A percentile compares a stretch with the other conserved stretches of the same genome.
Evolutionary conservation across 2,888 invertebrate species (phyloP).

Genomic region (Microplitis manilae): DNA sequence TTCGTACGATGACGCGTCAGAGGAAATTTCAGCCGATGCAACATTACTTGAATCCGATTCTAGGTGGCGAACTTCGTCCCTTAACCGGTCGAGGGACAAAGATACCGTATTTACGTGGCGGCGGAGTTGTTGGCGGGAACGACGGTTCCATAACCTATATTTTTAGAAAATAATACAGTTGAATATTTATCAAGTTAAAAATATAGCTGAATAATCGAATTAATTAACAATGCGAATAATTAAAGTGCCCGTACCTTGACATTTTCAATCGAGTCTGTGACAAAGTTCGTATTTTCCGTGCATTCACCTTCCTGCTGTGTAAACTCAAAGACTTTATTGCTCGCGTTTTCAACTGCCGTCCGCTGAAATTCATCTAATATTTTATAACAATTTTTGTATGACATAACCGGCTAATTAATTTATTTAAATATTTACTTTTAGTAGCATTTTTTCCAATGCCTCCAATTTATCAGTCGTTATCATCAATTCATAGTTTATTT

Average conservation of each 20-base stretch:
- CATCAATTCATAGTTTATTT: slow-evolving; percentile 56
- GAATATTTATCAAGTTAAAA: neutral
- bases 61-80: slow-evolving; percentile 48
- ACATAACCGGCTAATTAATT: neutral
- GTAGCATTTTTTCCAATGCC: slow-evolving; percentile 61
- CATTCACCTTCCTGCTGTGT: slow-evolving; percentile 41
- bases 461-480: slow-evolving; percentile 56
- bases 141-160: slow-evolving; percentile 65
- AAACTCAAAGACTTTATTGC: slow-evolving; percentile 41
- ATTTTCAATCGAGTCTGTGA: slow-evolving; percentile 51
- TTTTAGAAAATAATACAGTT: slow-evolving; percentile 20
- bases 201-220: neutral
- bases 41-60: slow-evolving; percentile 63
- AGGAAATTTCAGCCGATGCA: slow-evolving; percentile 60
- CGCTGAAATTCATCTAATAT: slow-evolving; percentile 62
- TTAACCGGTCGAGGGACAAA: slow-evolving; percentile 62
- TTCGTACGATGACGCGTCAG: slow-evolving; percentile 50
- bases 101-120: slow-evolving; percentile 66
- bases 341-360: slow-evolving; percentile 51
- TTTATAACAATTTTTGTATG: slow-evolving; percentile 57
- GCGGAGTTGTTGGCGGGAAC: slow-evolving; percentile 63
- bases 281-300: slow-evolving; percentile 39
- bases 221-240: neutral
- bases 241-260: slow-evolving; percentile 53
- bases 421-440: slow-evolving; percentile 58